phyloP scores from a whole-genome alignment of 2,888 invertebrate species.

The Eilema griseolum region DNA sequence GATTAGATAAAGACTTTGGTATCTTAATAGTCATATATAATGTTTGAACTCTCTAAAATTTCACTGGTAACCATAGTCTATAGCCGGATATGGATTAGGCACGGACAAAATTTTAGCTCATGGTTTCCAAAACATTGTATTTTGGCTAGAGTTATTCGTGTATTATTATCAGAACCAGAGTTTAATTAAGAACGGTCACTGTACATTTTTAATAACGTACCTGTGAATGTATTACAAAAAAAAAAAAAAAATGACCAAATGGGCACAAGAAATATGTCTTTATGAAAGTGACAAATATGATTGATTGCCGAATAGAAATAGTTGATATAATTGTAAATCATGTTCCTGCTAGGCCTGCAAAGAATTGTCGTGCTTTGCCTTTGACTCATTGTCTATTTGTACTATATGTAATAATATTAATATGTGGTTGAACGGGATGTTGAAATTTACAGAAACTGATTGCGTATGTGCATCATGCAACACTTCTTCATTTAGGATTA shows the following conservation, averaged over 20 bases:
- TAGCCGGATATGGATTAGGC: neutral
- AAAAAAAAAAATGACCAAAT: too few relatives aligned
- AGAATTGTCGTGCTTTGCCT: too few relatives aligned
- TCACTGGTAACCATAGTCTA: neutral
- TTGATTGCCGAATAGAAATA: too few relatives aligned
- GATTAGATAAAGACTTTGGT: neutral
- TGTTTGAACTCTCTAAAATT: constrained; percentile 2
- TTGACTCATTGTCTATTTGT: too few relatives aligned
- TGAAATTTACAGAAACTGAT: too few relatives aligned
- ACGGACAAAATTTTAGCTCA: neutral
- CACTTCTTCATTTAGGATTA: neutral
- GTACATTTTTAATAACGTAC: neutral
- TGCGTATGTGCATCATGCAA: neutral
- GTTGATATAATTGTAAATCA: neutral
- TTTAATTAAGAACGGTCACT: neutral
- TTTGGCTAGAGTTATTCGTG: neutral
- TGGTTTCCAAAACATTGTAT: neutral
- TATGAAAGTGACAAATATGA: too few relatives aligned
- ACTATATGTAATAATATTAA: too few relatives aligned
- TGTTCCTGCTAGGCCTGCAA: too few relatives aligned
- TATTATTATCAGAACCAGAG: neutral
- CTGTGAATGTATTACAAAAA: too few relatives aligned
- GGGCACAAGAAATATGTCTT: too few relatives aligned
- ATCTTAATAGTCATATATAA: neutral
- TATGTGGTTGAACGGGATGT: too few relatives aligned